phyloP scores from a whole-genome alignment of 2,113 vertebrate species.

The Ariopsis seemanni region DNA sequence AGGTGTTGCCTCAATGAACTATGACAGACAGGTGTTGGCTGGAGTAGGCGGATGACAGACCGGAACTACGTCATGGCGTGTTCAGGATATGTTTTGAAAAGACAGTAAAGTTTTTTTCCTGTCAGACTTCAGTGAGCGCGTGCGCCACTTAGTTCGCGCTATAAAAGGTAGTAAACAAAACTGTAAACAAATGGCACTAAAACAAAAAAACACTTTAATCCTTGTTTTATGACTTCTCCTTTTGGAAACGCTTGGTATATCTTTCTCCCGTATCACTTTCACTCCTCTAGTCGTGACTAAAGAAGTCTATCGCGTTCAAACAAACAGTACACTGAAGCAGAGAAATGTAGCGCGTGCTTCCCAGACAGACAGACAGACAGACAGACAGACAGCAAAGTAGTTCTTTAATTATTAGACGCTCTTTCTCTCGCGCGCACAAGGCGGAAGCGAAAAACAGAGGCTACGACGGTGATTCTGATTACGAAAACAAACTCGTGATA shows the following conservation, averaged over 20 bases:
- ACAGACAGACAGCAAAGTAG: too few relatives aligned
- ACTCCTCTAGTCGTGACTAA: neutral
- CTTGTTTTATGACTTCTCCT: neutral
- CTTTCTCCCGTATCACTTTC: neutral
- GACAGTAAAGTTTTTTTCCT: neutral
- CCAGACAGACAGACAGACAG: neutral
- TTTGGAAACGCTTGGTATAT: neutral
- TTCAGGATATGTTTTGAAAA: neutral
- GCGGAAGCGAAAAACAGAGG: neutral
- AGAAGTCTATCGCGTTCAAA: neutral
- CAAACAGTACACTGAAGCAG: neutral
- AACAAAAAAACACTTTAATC: neutral
- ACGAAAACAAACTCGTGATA: neutral
- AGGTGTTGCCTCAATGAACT: neutral
- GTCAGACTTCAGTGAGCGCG: neutral
- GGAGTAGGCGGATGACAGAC: neutral
- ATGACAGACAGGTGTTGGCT: constrained; percentile 29
- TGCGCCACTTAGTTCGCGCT: neutral
- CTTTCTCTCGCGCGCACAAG: neutral
- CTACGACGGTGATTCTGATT: neutral
- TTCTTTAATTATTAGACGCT: neutral
- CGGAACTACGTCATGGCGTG: neutral
- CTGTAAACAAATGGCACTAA: neutral
- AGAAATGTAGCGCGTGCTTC: neutral
- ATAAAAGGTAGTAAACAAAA: neutral